Conservation (phyloP, 2,797 vertebrate species). For the Centroberyx gerrardi region DNA sequence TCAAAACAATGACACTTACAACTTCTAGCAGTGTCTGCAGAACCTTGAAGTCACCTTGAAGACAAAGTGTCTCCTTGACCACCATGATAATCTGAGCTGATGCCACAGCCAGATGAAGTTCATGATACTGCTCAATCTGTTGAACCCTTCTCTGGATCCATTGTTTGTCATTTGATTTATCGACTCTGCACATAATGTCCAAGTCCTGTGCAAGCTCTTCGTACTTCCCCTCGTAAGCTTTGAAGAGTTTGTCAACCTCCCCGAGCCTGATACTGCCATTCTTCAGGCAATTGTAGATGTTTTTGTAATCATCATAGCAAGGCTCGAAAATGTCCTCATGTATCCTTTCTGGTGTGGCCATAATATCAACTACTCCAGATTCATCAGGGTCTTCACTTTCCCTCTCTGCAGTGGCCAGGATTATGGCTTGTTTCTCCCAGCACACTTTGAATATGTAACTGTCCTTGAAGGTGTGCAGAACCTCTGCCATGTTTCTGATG, state of each 20-base stretch:
- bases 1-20: conserved; percentile 81
- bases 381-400: accelerated
- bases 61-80: conserved; percentile 86
- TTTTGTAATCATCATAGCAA: conserved; percentile 75
- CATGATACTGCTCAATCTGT: conserved; percentile 94
- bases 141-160: conserved; percentile 88
- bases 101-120: conserved; percentile 89
- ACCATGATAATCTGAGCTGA: conserved; percentile 87
- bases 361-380: background rate
- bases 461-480: conserved; percentile 77
- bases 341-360: conserved; percentile 61
- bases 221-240: conserved; percentile 84
- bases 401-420: background rate
- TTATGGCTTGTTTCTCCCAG: conserved; percentile 85
- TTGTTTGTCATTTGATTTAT: conserved; percentile 29
- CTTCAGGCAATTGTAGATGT: conserved; percentile 82
- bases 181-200: conserved; percentile 78
- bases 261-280: conserved; percentile 86
- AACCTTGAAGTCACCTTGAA: conserved; percentile 91
- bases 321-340: conserved; percentile 69
- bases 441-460: conserved; percentile 88
- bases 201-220: conserved; percentile 83
- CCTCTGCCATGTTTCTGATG: conserved; percentile 76
- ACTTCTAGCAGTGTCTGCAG: conserved; percentile 85
- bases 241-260: conserved; percentile 85